Evolutionary conservation across 2,888 invertebrate species (phyloP).

Genomic region (Meiosimyza platycephala): DNA sequence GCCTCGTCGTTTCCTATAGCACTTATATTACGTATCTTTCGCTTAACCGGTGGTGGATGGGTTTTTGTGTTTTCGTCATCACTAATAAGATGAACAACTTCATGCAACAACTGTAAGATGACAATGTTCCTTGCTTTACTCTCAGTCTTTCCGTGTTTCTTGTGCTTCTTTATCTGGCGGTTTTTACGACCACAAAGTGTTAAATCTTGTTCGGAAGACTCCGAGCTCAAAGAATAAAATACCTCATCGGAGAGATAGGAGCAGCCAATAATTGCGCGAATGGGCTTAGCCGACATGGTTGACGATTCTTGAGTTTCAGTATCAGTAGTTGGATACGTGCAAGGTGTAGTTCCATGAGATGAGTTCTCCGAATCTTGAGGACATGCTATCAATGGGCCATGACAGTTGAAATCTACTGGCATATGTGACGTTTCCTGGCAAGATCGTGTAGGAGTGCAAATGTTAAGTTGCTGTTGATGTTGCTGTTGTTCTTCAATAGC

Average conservation of each 20-base stretch:
- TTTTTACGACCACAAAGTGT: too few species aligned
- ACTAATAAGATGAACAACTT: conserved; percentile 42
- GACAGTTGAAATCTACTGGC: not conserved
- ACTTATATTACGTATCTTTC: conserved; percentile 38
- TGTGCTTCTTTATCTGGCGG: too few species aligned
- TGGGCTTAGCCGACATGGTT: not conserved
- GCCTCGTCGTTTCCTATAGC: conserved; percentile 19
- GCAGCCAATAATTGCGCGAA: not conserved
- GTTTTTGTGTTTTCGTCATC: conserved; percentile 28
- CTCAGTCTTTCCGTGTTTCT: not conserved
- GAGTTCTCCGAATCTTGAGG: not conserved
- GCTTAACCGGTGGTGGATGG: not conserved
- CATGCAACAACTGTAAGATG: conserved; percentile 42
- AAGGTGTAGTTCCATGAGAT: conserved; percentile 16
- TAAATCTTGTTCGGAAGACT: conserved; percentile 22
- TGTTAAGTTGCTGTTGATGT: not conserved
- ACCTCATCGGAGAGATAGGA: conserved; percentile 6
- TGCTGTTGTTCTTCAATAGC: too few species aligned
- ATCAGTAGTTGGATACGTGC: conserved; percentile 25
- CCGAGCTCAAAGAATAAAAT: conserved; percentile 41
- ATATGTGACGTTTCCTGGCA: not conserved
- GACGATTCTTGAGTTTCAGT: conserved; percentile 14
- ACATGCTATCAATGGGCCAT: not conserved
- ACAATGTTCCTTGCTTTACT: conserved; percentile 18
- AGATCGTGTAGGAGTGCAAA: not conserved